Evolutionary conservation across 2,888 invertebrate genomes (phyloP), one percentile per base, ranked within the genome.

Genomic region (Biston stratarius): DNA sequence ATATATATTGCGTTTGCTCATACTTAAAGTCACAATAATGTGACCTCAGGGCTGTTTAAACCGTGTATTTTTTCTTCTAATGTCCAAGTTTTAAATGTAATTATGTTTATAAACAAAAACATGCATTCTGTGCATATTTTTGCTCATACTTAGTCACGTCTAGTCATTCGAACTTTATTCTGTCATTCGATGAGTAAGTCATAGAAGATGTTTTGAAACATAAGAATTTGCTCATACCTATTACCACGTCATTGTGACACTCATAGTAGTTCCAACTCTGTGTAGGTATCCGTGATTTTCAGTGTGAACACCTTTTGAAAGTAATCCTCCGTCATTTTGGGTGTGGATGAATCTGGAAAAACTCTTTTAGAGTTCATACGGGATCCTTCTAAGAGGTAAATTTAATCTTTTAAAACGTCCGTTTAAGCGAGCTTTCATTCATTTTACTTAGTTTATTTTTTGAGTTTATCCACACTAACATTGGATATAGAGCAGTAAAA

Each of bases 291-390:
- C 11, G 0, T 14, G 15, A 36, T 24, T 57, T 24, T 36, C 55
- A 38, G 36, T 52, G 34, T 1, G n/a, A 56, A 38, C 49, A 42
- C 61, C 44, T 58, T 62, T 53, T 47, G 52, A 53, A 58, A 48
- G 47, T 64, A 64, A 64, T 64, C 64, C 64, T 24, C 10, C 6
- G 42, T 53, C 64, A 64, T 64, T 59, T 53, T 12, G 47, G 64
- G 53, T 52, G 47, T 45, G 53, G 64, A 59, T 45, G 52, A 64
- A 58, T 58, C 63, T 52, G 45, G 40, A 48, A 51, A 48, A 52
- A 38, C 40, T 40, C 49, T 49, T 52, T 57, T 33, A 52, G 53
- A 38, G 53, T 34, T 53, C 40, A 52, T 51, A 47, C 14, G 49
- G 52, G 49, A 15, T 58, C 24, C 5, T 47, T 10, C 15, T 36